A percentile compares a stretch with the other conserved stretches of the same genome.
These are phyloP conservation scores for Conomelus anceps DNA, from an alignment of 2,888 invertebrate species.

Conservation along the genomic window DNA sequence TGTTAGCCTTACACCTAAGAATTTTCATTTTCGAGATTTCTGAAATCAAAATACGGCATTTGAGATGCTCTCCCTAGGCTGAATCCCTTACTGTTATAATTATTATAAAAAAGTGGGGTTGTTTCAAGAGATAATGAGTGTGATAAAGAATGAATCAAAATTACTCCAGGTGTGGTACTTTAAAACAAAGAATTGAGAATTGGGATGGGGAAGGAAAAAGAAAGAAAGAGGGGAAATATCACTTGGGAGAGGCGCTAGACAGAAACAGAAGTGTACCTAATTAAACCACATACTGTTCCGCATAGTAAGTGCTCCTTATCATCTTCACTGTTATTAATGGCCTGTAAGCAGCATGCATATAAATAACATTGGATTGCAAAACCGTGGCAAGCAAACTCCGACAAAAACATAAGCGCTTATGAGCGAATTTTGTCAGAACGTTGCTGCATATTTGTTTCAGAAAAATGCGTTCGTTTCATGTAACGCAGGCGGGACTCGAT, in stretches of 20 bases:
- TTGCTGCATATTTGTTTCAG: neutral
- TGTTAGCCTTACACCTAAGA: too few species aligned
- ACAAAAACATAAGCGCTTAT: neutral
- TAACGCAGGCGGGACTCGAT: neutral
- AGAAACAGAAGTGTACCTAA: neutral
- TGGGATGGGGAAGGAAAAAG: neutral
- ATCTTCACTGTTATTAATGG: neutral
- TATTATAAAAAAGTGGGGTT: too few species aligned
- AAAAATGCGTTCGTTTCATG: neutral
- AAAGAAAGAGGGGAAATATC: neutral
- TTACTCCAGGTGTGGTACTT: too few species aligned
- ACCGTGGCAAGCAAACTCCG: neutral
- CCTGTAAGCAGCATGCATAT: neutral
- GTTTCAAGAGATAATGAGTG: neutral
- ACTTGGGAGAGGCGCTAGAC: neutral
- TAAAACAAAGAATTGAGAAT: neutral
- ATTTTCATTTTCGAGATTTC: too few species aligned
- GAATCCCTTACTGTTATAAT: too few species aligned
- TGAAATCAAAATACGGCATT: too few species aligned
- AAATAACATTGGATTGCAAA: neutral
- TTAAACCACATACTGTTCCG: neutral
- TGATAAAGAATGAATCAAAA: too few species aligned
- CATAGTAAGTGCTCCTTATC: neutral
- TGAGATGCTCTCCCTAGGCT: too few species aligned
- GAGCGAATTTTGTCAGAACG: neutral